Evolutionary conservation across 92 coral and sea anemone species (phyloP).

Genomic region (Epizoanthus stellaris): DNA sequence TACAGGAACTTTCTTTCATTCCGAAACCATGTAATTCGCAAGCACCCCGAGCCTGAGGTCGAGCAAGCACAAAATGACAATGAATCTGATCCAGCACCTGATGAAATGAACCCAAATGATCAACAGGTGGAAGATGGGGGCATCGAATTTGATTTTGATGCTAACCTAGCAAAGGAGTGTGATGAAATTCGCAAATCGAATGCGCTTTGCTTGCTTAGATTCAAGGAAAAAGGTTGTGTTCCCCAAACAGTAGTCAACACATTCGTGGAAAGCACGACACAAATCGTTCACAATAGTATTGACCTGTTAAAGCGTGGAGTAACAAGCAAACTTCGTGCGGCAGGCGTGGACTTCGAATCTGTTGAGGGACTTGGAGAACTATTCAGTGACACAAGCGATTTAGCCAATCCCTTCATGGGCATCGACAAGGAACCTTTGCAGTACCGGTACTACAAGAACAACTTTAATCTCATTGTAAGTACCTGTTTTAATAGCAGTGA

Average conservation of each 20-base stretch:
- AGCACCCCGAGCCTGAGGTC: conserved; percentile 49
- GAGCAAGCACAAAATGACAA: conserved; percentile 9
- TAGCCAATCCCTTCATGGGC: conserved; percentile 51
- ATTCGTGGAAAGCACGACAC: conserved; percentile 57
- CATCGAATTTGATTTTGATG: conserved; percentile 3
- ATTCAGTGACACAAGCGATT: conserved; percentile 43
- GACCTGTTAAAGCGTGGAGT: conserved; percentile 48
- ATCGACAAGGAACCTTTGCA: conserved; percentile 60
- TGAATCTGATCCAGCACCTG: conserved; percentile 25
- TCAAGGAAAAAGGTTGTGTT: conserved; percentile 69
- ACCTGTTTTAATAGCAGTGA: neutral
- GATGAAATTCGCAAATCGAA: conserved; percentile 27
- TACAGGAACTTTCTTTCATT: conserved; percentile 56
- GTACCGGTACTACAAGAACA: conserved; percentile 65
- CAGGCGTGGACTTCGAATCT: conserved; percentile 51
- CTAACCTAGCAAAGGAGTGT: conserved; percentile 42
- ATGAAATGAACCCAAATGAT: conserved; percentile 24
- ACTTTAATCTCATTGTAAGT: conserved; percentile 67
- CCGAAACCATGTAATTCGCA: conserved; percentile 69
- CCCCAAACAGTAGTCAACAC: conserved; percentile 65
- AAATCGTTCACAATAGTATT: conserved; percentile 47
- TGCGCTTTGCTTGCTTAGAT: conserved; percentile 55
- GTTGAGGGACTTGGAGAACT: conserved; percentile 49
- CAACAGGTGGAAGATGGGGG: conserved; percentile 4
- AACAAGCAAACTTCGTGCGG: conserved; percentile 31